phyloP scores from a whole-genome alignment of 2,888 invertebrate species.

The Quadriops clusia region DNA sequence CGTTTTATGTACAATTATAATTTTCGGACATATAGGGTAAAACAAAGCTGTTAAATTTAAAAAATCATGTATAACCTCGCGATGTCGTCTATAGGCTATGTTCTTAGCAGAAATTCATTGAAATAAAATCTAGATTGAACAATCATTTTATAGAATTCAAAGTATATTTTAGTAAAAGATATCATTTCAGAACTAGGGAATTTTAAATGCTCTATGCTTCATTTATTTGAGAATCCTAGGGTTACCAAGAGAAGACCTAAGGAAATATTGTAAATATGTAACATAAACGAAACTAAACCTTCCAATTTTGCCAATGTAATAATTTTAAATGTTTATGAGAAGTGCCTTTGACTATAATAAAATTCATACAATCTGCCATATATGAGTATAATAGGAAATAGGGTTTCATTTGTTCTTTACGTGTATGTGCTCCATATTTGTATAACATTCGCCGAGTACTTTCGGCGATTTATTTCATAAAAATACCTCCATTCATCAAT shows the following conservation, averaged over 20 bases:
- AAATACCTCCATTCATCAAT: no score
- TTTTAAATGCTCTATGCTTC: no score
- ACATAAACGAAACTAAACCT: conserved; percentile 34
- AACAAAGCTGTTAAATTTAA: conserved; percentile 2
- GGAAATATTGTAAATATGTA: conserved; percentile 20
- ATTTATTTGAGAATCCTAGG: neutral
- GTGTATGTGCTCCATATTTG: no score
- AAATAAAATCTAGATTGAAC: conserved; percentile 12
- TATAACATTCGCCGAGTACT: no score
- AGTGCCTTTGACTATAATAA: conserved; percentile 32
- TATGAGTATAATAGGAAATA: conserved; percentile 13
- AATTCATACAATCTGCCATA: conserved; percentile 32
- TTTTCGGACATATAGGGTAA: conserved; percentile 35
- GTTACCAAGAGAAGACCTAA: conserved; percentile 9
- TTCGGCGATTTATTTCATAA: no score
- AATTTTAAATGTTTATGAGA: conserved; percentile 32
- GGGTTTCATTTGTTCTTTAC: no score
- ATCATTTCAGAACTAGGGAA: no score
- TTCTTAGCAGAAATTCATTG: conserved; percentile 2
- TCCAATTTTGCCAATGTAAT: conserved; percentile 34
- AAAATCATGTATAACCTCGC: conserved; percentile 14
- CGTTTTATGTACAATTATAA: no score
- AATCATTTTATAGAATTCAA: conserved; percentile 12
- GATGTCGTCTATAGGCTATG: conserved; percentile 9
- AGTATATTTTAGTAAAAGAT: conserved; percentile 12